Base-by-base conservation (phyloP, 92 coral and sea anemone species). In the Muricea muricata region DNA sequence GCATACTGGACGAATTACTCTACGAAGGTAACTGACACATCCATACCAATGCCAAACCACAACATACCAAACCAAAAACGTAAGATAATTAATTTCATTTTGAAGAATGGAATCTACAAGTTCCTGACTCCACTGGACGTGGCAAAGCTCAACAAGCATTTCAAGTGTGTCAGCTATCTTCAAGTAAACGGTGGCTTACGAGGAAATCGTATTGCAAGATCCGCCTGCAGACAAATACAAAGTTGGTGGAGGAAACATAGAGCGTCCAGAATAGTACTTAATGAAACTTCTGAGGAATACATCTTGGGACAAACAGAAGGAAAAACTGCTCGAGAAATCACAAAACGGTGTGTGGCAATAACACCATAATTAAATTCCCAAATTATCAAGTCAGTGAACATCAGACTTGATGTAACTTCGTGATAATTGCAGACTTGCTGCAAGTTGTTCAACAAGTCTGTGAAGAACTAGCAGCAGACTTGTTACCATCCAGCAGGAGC, bases 41-140 rank as follows among this genome's bases (percentile, higher is more conserved):
- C n/a, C n/a, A n/a, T n/a, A n/a, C n/a, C n/a, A 37, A 4, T 37
- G 42, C 9, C 5, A 37, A 37, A 37, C 9, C 42, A 37, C 42
- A 37, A 9, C 42, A n/a, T n/a, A n/a, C n/a, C n/a, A n/a, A n/a
- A n/a, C n/a, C n/a, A 6, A 23, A 13, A 17, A 52, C 60, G 3
- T 48, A 12, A 18, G 5, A 74, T 75, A 26, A 73, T 70, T 24
- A n/a, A n/a, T 70, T 70, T 21, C 26, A 47, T 24, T 34, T 75
- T 47, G 20, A 31, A 75, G 80, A 75, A 75, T n/a, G 80, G 65
- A 31, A 4, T 47, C 18, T 75, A 75, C 65, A 30, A 75, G 41
- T 75, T 75, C 42, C 80, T 75, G 23, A 75, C 80, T 7, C 33
- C 80, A 13, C 65, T 75, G 8, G 80, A 75, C 65, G 10, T 75